Base-by-base conservation (phyloP, 2,888 invertebrate species). In the Ichneumon xanthorius region DNA sequence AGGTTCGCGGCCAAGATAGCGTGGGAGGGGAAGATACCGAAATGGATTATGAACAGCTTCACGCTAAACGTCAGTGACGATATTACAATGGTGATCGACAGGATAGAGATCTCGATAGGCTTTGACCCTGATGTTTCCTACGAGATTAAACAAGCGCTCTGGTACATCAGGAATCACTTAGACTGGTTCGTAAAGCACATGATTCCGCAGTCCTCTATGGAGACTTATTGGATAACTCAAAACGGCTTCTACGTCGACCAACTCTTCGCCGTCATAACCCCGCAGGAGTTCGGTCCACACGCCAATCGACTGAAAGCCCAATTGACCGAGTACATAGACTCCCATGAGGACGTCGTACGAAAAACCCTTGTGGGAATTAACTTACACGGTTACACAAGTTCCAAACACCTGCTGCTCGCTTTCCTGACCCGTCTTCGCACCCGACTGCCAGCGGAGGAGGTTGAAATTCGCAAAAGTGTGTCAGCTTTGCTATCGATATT, bases 351-450 rank as follows among this genome's bases (percentile, higher is more conserved):
- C 6, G 63, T 82, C 0, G 7, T 83, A 30, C 50, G 78, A 5
- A 26, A 67, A 11, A 55, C 81, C 19, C 16, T 88, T 16, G 50
- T 7, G 2, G 86, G 86, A 68, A 87, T 87, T 50, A 88, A 88
- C 50, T 77, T 50, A 55, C 85, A 82, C 26, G 75, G 40, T 37
- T 89, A 89, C 65, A 72, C 53, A 16, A 78, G 85, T 48, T 83
- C 87, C 1, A 33, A 75, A 22, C 88, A 89, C 67, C 71, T 88
- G 53, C 77, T 90, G 14, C 67, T 89, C 22, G 87, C 88, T 11
- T 78, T 84, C 9, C 70, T 90, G 14, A 77, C 84, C 14, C 86
- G 87, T 53, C 61, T 89, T 16, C 76, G 84, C 37, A 83, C 50
- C 65, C 67, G 79, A 22, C 30, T 85, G 48, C 75, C 86, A n/a